Base-by-base conservation (phyloP, 2,113 vertebrate genomes). In the Alligator mississippiensis region DNA sequence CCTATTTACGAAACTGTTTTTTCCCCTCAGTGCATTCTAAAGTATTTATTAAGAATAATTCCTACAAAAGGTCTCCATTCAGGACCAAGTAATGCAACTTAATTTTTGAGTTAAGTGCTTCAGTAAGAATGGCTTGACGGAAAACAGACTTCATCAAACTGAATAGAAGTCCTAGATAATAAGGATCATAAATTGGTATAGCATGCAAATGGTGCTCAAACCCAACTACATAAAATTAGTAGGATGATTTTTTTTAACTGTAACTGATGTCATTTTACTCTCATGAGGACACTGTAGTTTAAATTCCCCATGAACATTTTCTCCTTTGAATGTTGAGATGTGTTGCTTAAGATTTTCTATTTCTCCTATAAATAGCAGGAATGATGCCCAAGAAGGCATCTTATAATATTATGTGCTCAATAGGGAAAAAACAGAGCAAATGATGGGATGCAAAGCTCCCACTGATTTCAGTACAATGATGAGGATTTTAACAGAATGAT, bases 131-230 rank as follows among this genome's bases (percentile, higher is more conserved):
- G 85, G 80, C 76, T 96, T 87, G 47, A 96, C 78, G 63, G 93
- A 94, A 97, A 95, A 90, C 74, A 90, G 85, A 94, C 89, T 90
- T 94, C 90, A 90, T 93, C 64, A 75, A 54, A 47, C 76, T 92
- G 87, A 94, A 93, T 55, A 92, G 79, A 90, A 94, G 59, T 85
- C 64, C 25, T 83, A 85, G 78, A 86, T 82, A 95, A 95, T 92
- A 89, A 92, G 90, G 92, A 38, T 34, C 27, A 28, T 24, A 62
- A 75, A 74, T 30, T 64, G 77, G 47, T 64, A 80, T 89, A 93
- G 92, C 82, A 95, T 92, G 91, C 90, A 96, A 81, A 91, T 94
- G 89, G 47, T 91, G 75, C 58, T 84, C 77, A 87, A 97, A 93
- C 62, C 30, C 91, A 85, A 24, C 55, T 90, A 81, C 61, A 75